Evolutionary conservation across 2,888 invertebrate species (phyloP), one percentile per base, ranked within the genome.

Genomic region (Chymomyza procnemis): DNA sequence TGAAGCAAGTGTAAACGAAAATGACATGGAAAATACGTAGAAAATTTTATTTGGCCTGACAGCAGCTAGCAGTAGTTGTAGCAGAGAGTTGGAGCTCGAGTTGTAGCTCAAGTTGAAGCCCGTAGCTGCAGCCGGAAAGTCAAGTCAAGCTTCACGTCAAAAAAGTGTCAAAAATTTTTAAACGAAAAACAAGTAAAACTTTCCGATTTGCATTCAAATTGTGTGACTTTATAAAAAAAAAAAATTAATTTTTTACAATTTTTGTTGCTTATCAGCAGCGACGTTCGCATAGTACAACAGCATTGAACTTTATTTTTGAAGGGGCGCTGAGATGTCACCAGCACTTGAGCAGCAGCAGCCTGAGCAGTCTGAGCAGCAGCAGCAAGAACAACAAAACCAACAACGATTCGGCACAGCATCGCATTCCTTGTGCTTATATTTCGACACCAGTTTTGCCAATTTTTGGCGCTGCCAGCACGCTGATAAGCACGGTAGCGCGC

Each of bases 21-120:
- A 88, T 87, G 86, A 80, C 87, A 86, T 86, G 86, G 88, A 89
- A 87, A 89, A 86, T 84, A 74, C 85, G 88, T 71, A 74, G 83
- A 80, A 88, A 84, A 85, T 84, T 73, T 66, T 66, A 71, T 67
- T 64, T 77, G 73, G 70, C 75, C 69, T 82, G 76, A 81, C 76
- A 65, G 58, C 67, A 66, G 26, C n/a, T 55, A 26, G n/a, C n/a
- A n/a, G n/a, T n/a, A n/a, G n/a, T n/a, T n/a, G n/a, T n/a, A n/a
- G n/a, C 6, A 22, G 55, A 55, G 19, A 65, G 46, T 54, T 46
- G 41, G 46, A 48, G 62, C 14, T 62, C 46, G 26, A 30, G 55
- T 19, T 50, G 63, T 54, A 60, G 58, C 46, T 26, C 60, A 30
- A 55, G 3, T 8, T 26, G 26, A 26, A 26, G 26, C n/a, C n/a